phyloP scores from a whole-genome alignment of 2,113 vertebrate genomes.

The Eidolon helvum region DNA sequence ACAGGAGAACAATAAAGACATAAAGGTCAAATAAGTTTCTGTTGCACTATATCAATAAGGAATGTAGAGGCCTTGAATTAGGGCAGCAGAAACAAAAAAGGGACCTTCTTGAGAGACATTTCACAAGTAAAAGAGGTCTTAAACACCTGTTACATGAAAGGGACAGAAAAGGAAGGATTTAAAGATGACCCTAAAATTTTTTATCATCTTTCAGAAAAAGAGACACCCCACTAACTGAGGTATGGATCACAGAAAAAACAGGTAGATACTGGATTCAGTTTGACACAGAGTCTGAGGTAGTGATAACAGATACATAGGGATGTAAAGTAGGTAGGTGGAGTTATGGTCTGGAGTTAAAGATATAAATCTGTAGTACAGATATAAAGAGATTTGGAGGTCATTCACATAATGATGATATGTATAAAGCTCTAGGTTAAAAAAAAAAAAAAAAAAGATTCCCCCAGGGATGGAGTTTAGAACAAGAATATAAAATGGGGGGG shows the following conservation, averaged over 20 bases:
- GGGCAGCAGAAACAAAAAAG: not conserved
- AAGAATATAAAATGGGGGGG: not conserved
- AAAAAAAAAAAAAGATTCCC: not conserved
- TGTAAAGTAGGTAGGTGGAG: not conserved
- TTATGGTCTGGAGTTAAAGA: not conserved
- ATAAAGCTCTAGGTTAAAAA: not conserved
- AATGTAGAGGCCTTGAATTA: not conserved
- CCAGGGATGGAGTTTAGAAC: not conserved
- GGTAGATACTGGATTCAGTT: not conserved
- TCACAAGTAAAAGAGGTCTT: not conserved
- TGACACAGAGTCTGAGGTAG: not conserved
- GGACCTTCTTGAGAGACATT: not conserved
- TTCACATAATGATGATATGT: not conserved
- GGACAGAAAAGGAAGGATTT: not conserved
- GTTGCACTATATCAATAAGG: not conserved
- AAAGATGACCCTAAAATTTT: not conserved
- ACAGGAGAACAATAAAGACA: not conserved
- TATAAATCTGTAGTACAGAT: not conserved
- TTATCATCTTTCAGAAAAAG: not conserved
- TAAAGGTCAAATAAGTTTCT: conserved; percentile 38
- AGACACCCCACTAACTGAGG: not conserved
- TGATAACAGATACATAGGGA: not conserved
- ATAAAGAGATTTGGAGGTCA: not conserved
- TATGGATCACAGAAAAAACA: not conserved
- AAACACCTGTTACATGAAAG: not conserved